Evolutionary conservation across 2,888 invertebrate species (phyloP).

Genomic region (Toxonevra muliebris): DNA sequence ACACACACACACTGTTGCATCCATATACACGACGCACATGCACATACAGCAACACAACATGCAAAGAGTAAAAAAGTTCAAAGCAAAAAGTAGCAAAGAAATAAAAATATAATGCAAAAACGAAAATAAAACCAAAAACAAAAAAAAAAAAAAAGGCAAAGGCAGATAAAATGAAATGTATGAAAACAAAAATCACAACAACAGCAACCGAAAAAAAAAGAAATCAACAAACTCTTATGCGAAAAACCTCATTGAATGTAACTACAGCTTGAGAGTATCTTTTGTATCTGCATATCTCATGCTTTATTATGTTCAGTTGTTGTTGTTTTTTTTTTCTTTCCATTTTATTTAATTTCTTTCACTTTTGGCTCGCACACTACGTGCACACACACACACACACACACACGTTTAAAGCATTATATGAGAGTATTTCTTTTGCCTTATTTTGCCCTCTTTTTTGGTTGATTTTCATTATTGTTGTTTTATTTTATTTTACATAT

Average conservation of each 20-base stretch:
- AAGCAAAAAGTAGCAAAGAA: slow-evolving; percentile 26
- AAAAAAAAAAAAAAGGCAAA: slow-evolving; percentile 5
- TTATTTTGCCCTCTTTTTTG: slow-evolving; percentile 8
- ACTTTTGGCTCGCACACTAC: too few relatives aligned
- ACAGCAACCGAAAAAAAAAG: slow-evolving; percentile 52
- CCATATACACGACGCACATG: neutral
- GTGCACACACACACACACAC: neutral
- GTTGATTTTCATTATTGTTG: neutral
- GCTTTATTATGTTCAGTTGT: neutral
- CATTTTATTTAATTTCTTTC: too few relatives aligned
- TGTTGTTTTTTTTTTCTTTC: too few relatives aligned
- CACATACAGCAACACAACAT: neutral
- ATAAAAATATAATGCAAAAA: slow-evolving; percentile 18
- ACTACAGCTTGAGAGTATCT: neutral
- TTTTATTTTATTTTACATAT: neutral
- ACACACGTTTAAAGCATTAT: neutral
- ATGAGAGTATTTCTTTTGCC: slow-evolving; percentile 5
- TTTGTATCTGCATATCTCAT: neutral
- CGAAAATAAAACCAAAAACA: slow-evolving; percentile 16
- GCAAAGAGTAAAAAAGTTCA: slow-evolving; percentile 17
- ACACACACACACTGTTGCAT: slow-evolving; percentile 36
- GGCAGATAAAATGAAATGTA: slow-evolving; percentile 20
- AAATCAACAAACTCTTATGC: neutral
- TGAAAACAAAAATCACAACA: slow-evolving; percentile 14
- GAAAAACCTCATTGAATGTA: neutral